Evolutionary conservation across 35 echinoderm and acorn worm species (phyloP).

Genomic region (Nesometra sesokonis): DNA sequence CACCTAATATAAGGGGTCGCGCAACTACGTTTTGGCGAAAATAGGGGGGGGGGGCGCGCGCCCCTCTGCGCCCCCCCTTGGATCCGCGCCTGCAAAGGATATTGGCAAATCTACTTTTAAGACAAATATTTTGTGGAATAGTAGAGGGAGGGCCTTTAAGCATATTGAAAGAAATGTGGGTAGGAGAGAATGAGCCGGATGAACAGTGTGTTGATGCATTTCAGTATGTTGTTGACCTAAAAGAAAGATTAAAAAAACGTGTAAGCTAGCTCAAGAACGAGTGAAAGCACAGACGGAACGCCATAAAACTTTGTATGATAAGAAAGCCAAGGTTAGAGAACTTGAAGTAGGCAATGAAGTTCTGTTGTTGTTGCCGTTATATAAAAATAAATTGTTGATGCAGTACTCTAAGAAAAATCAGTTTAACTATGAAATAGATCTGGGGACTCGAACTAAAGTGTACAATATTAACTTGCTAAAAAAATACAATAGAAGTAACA

Average conservation of each 20-base stretch:
- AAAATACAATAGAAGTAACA: too few relatives aligned
- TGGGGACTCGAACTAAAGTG: too few relatives aligned
- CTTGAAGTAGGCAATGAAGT: slow-evolving; percentile 29
- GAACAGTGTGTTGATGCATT: slow-evolving; percentile 18
- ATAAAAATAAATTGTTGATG: slow-evolving; percentile 30
- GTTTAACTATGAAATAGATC: too few relatives aligned
- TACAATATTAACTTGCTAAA: too few relatives aligned
- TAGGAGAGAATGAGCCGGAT: neutral
- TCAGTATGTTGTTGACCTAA: slow-evolving; percentile 44
- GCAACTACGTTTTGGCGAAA: too few relatives aligned
- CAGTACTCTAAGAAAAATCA: too few relatives aligned
- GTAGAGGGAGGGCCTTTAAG: slow-evolving; percentile 24
- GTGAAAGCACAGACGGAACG: neutral
- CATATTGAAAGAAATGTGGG: slow-evolving; percentile 29
- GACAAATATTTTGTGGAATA: too few relatives aligned
- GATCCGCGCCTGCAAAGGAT: too few relatives aligned
- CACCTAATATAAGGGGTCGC: too few relatives aligned
- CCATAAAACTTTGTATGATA: slow-evolving; percentile 16
- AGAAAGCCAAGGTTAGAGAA: slow-evolving; percentile 9
- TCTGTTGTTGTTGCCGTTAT: slow-evolving; percentile 29
- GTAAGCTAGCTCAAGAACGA: slow-evolving; percentile 19
- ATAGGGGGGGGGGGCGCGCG: too few relatives aligned
- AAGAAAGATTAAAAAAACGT: slow-evolving; percentile 30
- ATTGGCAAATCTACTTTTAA: too few relatives aligned
- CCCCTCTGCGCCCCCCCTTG: too few relatives aligned